Percentiles rank a stretch among this genome's conserved stretches.
phyloP scores from a whole-genome alignment of 2,888 invertebrate species.

The Zele albiditarsus region DNA sequence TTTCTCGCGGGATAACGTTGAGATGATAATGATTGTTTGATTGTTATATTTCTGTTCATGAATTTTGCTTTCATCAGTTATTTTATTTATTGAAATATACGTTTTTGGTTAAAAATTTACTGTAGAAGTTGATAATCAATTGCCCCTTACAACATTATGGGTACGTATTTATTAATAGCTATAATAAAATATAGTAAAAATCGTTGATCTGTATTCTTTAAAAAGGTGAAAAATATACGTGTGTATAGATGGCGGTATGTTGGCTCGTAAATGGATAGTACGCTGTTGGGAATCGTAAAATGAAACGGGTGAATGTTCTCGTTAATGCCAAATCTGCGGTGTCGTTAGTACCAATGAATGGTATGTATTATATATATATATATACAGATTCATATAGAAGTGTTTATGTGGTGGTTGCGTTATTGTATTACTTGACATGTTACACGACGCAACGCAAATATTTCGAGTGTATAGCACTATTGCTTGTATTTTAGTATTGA shows the following conservation, averaged over 20 bases:
- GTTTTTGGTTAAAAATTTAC: too few species aligned
- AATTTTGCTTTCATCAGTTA: too few species aligned
- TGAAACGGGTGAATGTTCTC: constrained; percentile 57
- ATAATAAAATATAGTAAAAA: too few species aligned
- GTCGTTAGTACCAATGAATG: constrained; percentile 57
- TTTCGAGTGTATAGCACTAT: neutral
- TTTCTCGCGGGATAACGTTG: neutral
- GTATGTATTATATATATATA: constrained; percentile 11
- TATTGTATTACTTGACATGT: neutral
- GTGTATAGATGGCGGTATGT: neutral
- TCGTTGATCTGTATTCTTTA: too few species aligned
- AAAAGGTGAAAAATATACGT: neutral
- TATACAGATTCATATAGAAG: neutral
- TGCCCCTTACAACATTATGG: too few species aligned
- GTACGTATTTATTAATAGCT: too few species aligned
- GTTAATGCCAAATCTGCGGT: constrained; percentile 57
- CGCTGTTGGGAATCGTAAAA: constrained; percentile 48
- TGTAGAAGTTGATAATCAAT: too few species aligned
- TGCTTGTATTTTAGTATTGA: neutral
- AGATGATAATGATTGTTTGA: neutral
- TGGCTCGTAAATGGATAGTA: constrained; percentile 2
- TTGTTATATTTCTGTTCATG: neutral
- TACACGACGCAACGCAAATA: neutral
- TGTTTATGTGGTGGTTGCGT: neutral
- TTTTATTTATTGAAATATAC: too few species aligned